Evolutionary conservation across 2,113 vertebrate genomes (phyloP).

Genomic region (Phalacrocorax carbo): DNA sequence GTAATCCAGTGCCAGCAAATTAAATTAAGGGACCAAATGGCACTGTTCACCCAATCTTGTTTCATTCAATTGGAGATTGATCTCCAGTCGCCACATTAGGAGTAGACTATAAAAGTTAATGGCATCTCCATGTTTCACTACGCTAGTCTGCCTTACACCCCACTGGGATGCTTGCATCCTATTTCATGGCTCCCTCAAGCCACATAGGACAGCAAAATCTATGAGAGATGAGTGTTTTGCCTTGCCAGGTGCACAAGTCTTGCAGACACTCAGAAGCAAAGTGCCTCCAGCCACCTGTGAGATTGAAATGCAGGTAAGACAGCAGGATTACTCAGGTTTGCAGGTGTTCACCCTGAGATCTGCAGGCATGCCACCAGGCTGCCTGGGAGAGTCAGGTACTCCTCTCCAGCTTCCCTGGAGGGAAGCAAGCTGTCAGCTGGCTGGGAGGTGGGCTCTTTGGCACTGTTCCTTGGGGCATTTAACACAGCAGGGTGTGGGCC

Average conservation of each 20-base stretch:
- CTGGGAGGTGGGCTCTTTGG: not conserved
- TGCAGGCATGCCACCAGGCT: not conserved
- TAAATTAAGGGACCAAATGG: not conserved
- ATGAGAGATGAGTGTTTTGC: not conserved
- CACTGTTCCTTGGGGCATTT: not conserved
- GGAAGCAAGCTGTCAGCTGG: not conserved
- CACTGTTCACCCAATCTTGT: not conserved
- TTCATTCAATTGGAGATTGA: not conserved
- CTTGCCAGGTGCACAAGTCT: not conserved
- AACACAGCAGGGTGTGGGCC: not conserved
- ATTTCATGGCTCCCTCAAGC: not conserved
- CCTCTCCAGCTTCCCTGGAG: not conserved
- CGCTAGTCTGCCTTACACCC: not conserved
- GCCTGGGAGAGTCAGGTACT: not conserved
- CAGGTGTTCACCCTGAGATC: not conserved
- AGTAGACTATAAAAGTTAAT: not conserved
- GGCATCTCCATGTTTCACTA: not conserved
- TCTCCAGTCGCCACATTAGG: not conserved
- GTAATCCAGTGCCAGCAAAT: not conserved
- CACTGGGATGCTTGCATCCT: not conserved
- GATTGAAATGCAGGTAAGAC: not conserved
- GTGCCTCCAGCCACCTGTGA: not conserved
- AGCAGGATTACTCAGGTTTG: not conserved
- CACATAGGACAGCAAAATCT: not conserved
- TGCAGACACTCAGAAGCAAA: not conserved